Evolutionary conservation across 2,888 invertebrate genomes (phyloP).

Genomic region (Heteromyza rotundicornis): DNA sequence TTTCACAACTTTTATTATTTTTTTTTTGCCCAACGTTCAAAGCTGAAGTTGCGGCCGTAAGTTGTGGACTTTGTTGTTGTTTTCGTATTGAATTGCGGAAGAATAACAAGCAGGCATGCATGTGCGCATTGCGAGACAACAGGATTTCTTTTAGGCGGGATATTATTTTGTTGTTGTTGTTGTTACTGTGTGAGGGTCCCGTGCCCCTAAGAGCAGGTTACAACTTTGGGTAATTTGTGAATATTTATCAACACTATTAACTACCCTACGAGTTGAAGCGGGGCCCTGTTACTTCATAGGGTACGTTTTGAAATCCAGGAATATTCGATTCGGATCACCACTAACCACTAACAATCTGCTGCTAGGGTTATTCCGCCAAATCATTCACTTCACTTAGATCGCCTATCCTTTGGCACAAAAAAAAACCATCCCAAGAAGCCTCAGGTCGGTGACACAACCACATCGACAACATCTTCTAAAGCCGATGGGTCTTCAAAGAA

Average conservation of each 20-base stretch:
- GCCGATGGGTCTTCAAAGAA: slow-evolving; percentile 44
- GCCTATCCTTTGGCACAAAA: not conserved
- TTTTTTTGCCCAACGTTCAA: not conserved
- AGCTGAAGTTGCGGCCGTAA: slow-evolving; percentile 6
- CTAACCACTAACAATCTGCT: too few species aligned
- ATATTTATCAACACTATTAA: too few species aligned
- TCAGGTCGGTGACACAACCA: not conserved
- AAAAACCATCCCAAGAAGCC: not conserved
- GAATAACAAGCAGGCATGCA: slow-evolving; percentile 40
- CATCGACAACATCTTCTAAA: not conserved
- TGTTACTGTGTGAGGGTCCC: too few species aligned
- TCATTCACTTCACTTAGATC: too few species aligned
- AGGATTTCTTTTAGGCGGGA: not conserved
- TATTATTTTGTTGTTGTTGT: too few species aligned
- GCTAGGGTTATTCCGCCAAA: too few species aligned
- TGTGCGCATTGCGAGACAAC: slow-evolving; percentile 13
- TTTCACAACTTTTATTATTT: slow-evolving; percentile 1
- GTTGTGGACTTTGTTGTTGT: slow-evolving; percentile 30
- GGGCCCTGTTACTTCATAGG: too few species aligned
- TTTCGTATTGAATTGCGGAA: slow-evolving; percentile 48
- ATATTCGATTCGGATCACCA: too few species aligned
- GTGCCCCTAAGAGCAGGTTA: too few species aligned
- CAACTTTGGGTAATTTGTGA: too few species aligned
- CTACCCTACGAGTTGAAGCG: too few species aligned
- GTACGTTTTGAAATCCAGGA: too few species aligned